A percentile compares a stretch with the other conserved stretches of the same genome.
These are phyloP conservation scores for Drosophila robusta DNA, from an alignment of 2,888 invertebrate species.

Conservation along the genomic window DNA sequence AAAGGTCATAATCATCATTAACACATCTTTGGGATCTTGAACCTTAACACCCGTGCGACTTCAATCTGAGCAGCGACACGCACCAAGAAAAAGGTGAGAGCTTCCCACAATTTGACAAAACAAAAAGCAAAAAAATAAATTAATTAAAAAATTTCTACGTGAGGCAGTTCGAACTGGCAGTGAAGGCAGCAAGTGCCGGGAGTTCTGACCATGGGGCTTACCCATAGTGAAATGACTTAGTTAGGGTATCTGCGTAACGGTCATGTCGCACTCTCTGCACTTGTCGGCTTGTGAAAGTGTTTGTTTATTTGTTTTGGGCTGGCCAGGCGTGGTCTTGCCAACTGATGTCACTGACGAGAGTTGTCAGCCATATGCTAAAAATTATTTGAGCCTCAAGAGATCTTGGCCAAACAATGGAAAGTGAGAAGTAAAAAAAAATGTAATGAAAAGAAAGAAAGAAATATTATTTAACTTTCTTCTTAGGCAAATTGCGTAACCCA, in stretches of 20 bases:
- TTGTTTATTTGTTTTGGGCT: constrained; percentile 52
- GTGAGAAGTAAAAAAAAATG: constrained; percentile 5
- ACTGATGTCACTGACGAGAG: constrained; percentile 48
- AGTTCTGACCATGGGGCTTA: neutral
- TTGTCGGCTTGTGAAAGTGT: constrained; percentile 67
- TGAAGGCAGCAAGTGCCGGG: neutral
- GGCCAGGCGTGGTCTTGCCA: constrained; percentile 23
- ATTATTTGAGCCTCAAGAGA: constrained; percentile 15
- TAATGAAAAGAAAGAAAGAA: neutral
- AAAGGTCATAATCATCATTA: constrained; percentile 31
- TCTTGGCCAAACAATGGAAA: constrained; percentile 33
- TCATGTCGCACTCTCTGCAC: constrained; percentile 30
- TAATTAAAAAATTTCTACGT: constrained; percentile 62
- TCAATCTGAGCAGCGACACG: constrained; percentile 37
- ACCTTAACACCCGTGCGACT: constrained; percentile 35
- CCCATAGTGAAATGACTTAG: neutral
- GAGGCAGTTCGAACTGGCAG: neutral
- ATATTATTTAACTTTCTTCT: constrained; percentile 71
- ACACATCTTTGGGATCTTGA: constrained; percentile 7
- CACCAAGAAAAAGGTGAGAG: constrained; percentile 52
- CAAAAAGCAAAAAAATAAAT: constrained; percentile 28
- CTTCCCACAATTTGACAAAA: constrained; percentile 46
- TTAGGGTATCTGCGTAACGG: constrained; percentile 21
- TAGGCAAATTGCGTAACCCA: constrained; percentile 54
- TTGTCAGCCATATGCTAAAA: constrained; percentile 24